phyloP scores from a whole-genome alignment of 2,888 invertebrate genomes.

The Agonopterix heracliana region DNA sequence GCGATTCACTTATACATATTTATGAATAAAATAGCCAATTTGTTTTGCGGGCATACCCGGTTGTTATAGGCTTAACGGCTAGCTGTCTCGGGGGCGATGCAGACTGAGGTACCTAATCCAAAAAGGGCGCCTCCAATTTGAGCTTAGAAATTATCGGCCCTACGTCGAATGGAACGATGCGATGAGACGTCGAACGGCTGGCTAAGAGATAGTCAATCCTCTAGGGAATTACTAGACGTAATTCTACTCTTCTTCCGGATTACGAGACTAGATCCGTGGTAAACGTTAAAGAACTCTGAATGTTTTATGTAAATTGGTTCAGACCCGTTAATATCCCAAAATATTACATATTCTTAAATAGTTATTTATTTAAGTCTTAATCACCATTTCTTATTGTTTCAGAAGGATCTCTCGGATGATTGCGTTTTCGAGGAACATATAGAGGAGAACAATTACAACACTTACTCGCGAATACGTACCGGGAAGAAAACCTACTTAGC shows the following conservation, averaged over 20 bases:
- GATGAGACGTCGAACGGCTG: not conserved
- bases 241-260: too few relatives aligned
- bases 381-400: conserved; percentile 74
- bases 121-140: conserved; percentile 46
- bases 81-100: conserved; percentile 33
- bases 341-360: too few relatives aligned
- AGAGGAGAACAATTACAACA: conserved; percentile 90
- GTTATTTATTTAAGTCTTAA: too few relatives aligned
- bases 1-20: conserved; percentile 57
- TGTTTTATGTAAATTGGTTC: too few relatives aligned
- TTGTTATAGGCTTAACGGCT: conserved; percentile 38
- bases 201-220: too few relatives aligned
- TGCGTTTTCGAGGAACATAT: conserved; percentile 92
- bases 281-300: too few relatives aligned
- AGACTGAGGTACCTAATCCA: conserved; percentile 11
- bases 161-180: not conserved
- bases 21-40: conserved; percentile 56
- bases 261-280: too few relatives aligned
- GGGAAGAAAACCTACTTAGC: conserved; percentile 85
- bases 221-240: too few relatives aligned
- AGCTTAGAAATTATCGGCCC: not conserved
- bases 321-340: too few relatives aligned
- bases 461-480: conserved; percentile 83
- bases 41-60: conserved; percentile 23
- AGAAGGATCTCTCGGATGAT: conserved; percentile 89